Percentiles rank a stretch among this genome's conserved stretches.
Conservation (phyloP, 2,888 invertebrate genomes). For the Chymomyza fuscimana region DNA sequence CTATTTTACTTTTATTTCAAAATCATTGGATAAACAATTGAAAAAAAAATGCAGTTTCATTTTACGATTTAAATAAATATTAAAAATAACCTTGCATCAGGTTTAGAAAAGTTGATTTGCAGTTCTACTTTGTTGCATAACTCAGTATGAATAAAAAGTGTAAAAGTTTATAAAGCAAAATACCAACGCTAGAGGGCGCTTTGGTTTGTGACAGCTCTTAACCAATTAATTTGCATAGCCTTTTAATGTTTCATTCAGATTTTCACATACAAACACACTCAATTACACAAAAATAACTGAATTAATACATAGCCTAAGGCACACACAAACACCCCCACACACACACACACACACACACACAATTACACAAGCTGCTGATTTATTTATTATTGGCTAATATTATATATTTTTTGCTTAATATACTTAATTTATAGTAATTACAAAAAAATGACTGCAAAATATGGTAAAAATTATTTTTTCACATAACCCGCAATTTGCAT, state of each 20-base stretch:
- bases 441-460: not conserved
- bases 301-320: not conserved
- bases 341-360: not conserved
- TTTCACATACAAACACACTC: slow-evolving; percentile 30
- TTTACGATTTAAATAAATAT: too few species aligned
- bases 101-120: too few species aligned
- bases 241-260: slow-evolving; percentile 13
- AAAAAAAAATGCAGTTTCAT: too few species aligned
- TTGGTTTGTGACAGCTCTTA: not conserved
- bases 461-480: not conserved
- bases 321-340: not conserved
- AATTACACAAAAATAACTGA: slow-evolving; percentile 27
- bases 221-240: not conserved
- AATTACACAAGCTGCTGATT: not conserved
- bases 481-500: slow-evolving; percentile 37
- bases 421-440: not conserved
- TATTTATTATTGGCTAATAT: not conserved
- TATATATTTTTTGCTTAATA: slow-evolving; percentile 10
- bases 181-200: not conserved
- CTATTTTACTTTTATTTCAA: too few species aligned
- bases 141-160: too few species aligned
- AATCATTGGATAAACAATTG: too few species aligned
- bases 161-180: not conserved
- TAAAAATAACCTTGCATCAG: too few species aligned
- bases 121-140: too few species aligned